Evolutionary conservation across 2,888 invertebrate genomes (phyloP), one percentile per base, ranked within the genome.

Genomic region (Petrolisthes manimaculis): DNA sequence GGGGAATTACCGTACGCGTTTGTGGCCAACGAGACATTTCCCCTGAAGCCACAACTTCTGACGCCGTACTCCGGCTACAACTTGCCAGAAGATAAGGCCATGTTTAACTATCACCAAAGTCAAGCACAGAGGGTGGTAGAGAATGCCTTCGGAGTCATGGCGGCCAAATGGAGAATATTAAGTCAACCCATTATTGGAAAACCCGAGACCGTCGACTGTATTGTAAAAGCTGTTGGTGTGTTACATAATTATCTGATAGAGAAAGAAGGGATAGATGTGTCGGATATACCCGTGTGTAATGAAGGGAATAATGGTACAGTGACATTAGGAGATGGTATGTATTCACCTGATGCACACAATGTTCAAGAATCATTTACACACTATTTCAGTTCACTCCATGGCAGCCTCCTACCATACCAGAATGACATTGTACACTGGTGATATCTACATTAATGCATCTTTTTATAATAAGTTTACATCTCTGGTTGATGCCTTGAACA

Each of bases 11-110:
- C 53, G 5, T 77, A 53, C 51, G 53, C 51, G 53, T 77, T 77
- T 77, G 77, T 77, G 53, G 77, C 53, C 1, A 54, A 53, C 54
- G 53, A 77, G 53, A 51, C 77, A 77, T 77, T 53, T 53, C 77
- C 77, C 3, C 77, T 77, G 5, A 18, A 77, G n/a, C 12, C 77
- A 51, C 77, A 77, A 51, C 77, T 77, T 54, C 3, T 77, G 77
- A 14, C 3, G 53, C 77, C 77, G n/a, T 77, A 77, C 24, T 54
- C 77, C 2, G 77, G 77, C 18, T 53, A 53, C 1, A 53, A 14
- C 8, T 14, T 53, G 53, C n/a, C 9, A 12, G 53, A 77, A 5
- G 18, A 77, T 0, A 77, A 77, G 6, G 8, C 5, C 12, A 53
- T 77, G 12, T 24, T 77, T 3, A 77, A 77, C 14, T 77, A 77